Conservation (phyloP, 2,888 invertebrate species). For the Diadegma fenestrale region DNA sequence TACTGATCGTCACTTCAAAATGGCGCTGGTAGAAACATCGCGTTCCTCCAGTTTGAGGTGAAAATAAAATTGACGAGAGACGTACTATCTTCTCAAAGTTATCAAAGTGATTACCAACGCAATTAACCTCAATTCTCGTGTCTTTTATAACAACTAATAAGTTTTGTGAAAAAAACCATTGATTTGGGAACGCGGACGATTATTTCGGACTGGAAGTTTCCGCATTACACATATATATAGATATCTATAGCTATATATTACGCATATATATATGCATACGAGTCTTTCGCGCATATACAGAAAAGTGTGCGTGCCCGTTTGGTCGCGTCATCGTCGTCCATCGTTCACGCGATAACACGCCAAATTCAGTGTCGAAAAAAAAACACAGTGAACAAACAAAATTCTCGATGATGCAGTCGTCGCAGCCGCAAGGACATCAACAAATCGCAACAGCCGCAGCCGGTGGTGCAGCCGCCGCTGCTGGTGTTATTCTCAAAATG, state of each 20-base stretch:
- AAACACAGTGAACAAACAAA: conserved; percentile 28
- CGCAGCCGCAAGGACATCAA: conserved; percentile 80
- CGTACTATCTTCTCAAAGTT: not conserved
- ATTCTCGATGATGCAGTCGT: conserved; percentile 80
- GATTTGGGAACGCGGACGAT: not conserved
- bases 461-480: conserved; percentile 79
- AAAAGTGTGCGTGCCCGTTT: not conserved
- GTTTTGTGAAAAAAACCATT: not conserved
- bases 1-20: conserved; percentile 64
- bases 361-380: not conserved
- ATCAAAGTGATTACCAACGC: not conserved
- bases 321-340: conserved; percentile 40
- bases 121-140: not conserved
- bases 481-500: conserved; percentile 91
- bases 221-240: too few relatives aligned
- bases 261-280: not conserved
- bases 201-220: conserved; percentile 40
- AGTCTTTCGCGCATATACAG: not conserved
- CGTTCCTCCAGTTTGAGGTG: conserved; percentile 58
- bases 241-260: too few relatives aligned
- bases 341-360: conserved; percentile 16
- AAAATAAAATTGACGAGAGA: conserved; percentile 41
- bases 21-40: conserved; percentile 60
- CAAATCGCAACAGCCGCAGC: conserved; percentile 78
- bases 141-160: conserved; percentile 8